Evolutionary conservation across 2,113 vertebrate species (phyloP), one percentile per base, ranked within the genome.

Genomic region (Oophaga pumilio): DNA sequence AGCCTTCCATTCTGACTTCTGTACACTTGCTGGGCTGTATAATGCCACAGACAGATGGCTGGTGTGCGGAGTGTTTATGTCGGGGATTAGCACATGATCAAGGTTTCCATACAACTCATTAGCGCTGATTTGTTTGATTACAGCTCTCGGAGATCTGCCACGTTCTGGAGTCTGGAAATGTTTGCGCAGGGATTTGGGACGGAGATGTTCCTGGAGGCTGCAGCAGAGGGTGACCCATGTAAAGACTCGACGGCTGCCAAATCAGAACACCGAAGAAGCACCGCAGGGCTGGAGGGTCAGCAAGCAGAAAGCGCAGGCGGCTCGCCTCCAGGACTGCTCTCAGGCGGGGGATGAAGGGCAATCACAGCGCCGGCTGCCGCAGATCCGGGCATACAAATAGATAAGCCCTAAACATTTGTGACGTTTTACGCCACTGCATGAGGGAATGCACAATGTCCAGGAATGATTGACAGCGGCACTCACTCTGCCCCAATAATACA

Each of bases 51-150:
- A 5, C 43, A 50, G 74, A 20, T 10, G 74, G 49, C 18, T 33
- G 68, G 15, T 10, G n/a, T 13, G 0, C 43, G 0, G 13, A 50
- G 74, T 76, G 74, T 76, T 76, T 76, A 76, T 76, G 17, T 9
- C 7, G 20, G 18, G 74, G 74, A 76, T 76, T 76, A 76, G 74
- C 74, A 52, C 74, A 50, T 52, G 17, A 76, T 76, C 8, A 20
- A n/a, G 20, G 53, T 76, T 76, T 52, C 74, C 74, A 49, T n/a
- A 52, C 8, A 22, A 76, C 18, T 76, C 43, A 76, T 76, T 76
- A 50, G 43, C 11, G 20, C 49, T n/a, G 49, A 76, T 76, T 52
- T 76, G 74, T n/a, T 33, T 22, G 49, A 20, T 76, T 33, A 3
- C 71, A 2, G 68, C 68, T 62, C 18, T 71, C 68, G 28, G 28